Evolutionary conservation across 35 echinoderm and acorn worm species (phyloP).

Genomic region (Apostichopus californicus): DNA sequence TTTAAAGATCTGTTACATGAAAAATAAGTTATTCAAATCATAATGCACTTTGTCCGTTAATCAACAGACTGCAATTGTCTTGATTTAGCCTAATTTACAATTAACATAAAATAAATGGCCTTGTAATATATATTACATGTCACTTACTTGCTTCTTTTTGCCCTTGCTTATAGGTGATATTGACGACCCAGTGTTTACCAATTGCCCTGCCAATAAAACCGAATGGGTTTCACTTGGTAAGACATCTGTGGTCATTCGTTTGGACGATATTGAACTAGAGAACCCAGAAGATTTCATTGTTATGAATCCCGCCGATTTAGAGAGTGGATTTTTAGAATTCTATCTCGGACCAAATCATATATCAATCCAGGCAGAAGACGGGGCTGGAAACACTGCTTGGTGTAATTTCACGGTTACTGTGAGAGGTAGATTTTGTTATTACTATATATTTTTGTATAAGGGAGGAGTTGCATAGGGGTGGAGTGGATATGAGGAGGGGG

Average conservation of each 20-base stretch:
- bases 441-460: no score
- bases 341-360: background rate
- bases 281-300: background rate
- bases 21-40: no score
- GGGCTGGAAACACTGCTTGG: background rate
- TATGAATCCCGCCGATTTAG: background rate
- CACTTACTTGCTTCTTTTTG: background rate
- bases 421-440: background rate
- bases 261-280: background rate
- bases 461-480: no score
- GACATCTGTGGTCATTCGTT: background rate
- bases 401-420: conserved; percentile 18
- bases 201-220: background rate
- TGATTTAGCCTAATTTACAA: no score
- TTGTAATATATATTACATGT: background rate
- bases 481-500: no score
- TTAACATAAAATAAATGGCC: background rate
- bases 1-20: no score
- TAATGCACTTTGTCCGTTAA: no score
- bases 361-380: background rate
- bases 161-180: background rate
- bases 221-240: background rate
- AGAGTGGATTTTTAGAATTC: background rate
- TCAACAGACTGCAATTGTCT: no score
- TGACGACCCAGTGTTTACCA: background rate